Evolutionary conservation across 2,797 vertebrate genomes (phyloP), one percentile per base, ranked within the genome.

Genomic region (Lithobates sylvaticus): DNA sequence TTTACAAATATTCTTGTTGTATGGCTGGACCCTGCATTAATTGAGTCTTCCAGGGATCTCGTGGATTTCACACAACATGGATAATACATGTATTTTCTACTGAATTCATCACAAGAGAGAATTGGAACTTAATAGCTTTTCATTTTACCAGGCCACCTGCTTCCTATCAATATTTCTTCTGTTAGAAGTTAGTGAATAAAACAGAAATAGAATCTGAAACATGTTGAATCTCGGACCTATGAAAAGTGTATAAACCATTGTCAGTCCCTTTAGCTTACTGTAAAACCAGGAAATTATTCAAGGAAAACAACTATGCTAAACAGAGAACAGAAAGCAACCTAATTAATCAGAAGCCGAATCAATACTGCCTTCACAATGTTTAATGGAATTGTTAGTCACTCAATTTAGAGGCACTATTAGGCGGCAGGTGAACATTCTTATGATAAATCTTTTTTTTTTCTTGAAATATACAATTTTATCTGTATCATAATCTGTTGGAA

Each of bases 311-410:
- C 21, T 76, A 84, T 69, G 13, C 44, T 54, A 76, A 69, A 84
- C 69, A 23, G 18, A 83, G 27, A 76, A 13, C 16, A 76, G 61
- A 68, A 61, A 68, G 44, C 61, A 47, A 76, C 42, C 42, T 50
- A 58, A 84, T 84, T 76, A 69, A 84, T 84, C 73, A 76, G 23
- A 27, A 69, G 44, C 34, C 42, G n/a, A 54, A 84, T 84, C 64
- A 69, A 76, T 50, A 50, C 12, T 15, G 47, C 47, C 15, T 50
- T 50, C 47, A 50, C 47, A 76, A 68, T 84, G 73, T 44, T 76
- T 84, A 50, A 64, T 39, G 69, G 23, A 29, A 47, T 75, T 69
- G 23, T 42, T 68, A 76, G 15, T 61, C 50, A 42, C 9, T 68
- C 21, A 50, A 75, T 10, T 15, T n/a, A 42, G 18, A 27, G 21